Conservation (phyloP, 2,113 vertebrate species). For the Dipodomys merriami region DNA sequence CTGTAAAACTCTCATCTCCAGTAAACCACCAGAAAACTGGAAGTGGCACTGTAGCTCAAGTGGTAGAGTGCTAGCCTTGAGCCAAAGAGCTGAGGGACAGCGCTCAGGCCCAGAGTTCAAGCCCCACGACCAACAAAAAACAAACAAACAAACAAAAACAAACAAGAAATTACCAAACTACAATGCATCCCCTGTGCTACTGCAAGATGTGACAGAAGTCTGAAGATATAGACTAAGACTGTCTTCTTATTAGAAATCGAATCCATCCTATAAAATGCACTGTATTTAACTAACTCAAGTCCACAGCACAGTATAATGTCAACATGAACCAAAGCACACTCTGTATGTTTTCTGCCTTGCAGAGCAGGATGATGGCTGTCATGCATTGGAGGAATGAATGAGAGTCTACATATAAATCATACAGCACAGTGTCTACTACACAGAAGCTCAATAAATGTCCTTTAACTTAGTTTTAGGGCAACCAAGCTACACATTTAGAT, state of each 20-base stretch:
- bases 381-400: background rate
- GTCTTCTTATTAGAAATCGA: background rate
- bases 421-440: background rate
- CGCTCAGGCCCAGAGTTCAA: too few species aligned
- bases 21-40: too few species aligned
- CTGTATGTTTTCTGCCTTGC: background rate
- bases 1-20: too few species aligned
- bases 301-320: background rate
- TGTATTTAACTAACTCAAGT: background rate
- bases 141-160: too few species aligned
- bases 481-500: background rate
- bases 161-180: too few species aligned
- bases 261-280: background rate
- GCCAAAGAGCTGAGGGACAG: too few species aligned
- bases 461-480: slow-evolving; percentile 15
- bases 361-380: background rate
- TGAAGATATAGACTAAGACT: background rate
- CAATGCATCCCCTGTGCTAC: background rate
- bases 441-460: background rate
- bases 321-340: background rate
- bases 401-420: background rate
- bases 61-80: too few species aligned
- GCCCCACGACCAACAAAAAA: too few species aligned
- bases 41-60: too few species aligned
- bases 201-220: too few species aligned